Evolutionary conservation across 2,888 invertebrate genomes (phyloP), one percentile per base, ranked within the genome.

Genomic region (Oxyscelio sp.): DNA sequence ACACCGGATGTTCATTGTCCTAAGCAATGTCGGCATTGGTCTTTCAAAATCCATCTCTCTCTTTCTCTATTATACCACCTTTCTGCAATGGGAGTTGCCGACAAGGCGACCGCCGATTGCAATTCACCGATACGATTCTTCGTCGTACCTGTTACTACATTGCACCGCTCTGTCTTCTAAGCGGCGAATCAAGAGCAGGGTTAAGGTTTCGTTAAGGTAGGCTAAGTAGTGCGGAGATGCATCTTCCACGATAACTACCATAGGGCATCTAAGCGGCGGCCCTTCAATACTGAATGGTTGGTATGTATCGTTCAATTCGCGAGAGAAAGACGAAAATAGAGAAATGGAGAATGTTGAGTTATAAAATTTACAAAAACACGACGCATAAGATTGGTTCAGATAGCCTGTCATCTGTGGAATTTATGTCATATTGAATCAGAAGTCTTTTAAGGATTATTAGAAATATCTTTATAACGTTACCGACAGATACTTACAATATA

Each of bases 61-160:
- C 59, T 82, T 74, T 84, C 83, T 80, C 77, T 68, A 78, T 83
- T 83, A 78, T 78, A 80, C 73, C 70, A 80, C 74, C 66, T 77
- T 79, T 86, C 81, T 85, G 86, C 89, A 87, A 85, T 81, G 88
- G 87, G 87, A 91, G 88, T 91, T 88, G 88, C 91, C 91, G 91
- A 91, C 90, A 90, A 91, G 90, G 87, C 89, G 89, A 90, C 90
- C 91, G 90, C 90, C 92, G 92, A 92, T 93, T 91, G 92, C 92
- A 92, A 92, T 92, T 92, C 92, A 86, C 92, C 92, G 93, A 93
- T 92, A 93, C 91, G 89, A 92, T 92, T 92, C 91, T 92, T 88
- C 90, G 78, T 38, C 73, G 65, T 83, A 79, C 78, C 83, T 78
- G 83, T 89, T 91, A 92, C 90, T 85, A 87, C 89, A 79, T 78